Evolutionary conservation across 2,113 vertebrate species (phyloP), one percentile per base, ranked within the genome.

Genomic region (Muntiacus muntjak): DNA sequence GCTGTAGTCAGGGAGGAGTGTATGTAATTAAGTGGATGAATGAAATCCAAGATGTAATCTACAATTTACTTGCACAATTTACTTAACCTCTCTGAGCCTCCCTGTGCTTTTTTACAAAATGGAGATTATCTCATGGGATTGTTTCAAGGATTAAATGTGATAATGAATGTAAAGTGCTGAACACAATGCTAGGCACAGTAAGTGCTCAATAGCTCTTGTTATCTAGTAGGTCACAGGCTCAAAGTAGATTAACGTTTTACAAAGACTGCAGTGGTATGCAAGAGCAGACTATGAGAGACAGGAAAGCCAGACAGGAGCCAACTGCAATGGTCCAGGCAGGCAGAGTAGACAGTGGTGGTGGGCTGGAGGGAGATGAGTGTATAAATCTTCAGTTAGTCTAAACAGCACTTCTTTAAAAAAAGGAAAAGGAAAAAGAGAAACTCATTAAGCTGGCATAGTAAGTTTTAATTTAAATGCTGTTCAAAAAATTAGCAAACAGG

Each of bases 91-190:
- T 91, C 94, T 45, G 96, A 36, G 83, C 55, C 62, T 95, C 60
- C 16, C 78, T 86, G 76, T 60, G 83, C 76, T 78, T 86, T 93
- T 90, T 71, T 89, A 93, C 86, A 71, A 58, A 88, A 96, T 55
- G 58, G 50, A 84, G 81, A 52, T 82, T 28, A 86, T 89, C 91
- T 78, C 52, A 4, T 50, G 89, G 91, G 55, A 60, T 67, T 91
- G 81, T 91, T 87, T 50, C 8, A 26, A 97, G 91, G 82, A 78
- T 91, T 93, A 90, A 95, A 86, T 83, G 78, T 82, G 92, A 78
- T 60, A 88, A 83, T 71, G 78, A 86, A 58, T 74, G 36, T 19
- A 86, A 89, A 95, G 58, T 60, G 36, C 50, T 91, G 82, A 84
- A 85, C 40, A 87, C 76, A 60, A 83, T n/a, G 15, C 23, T 57